Conservation (phyloP, 2,888 invertebrate genomes). For the Ichneumon xanthorius region DNA sequence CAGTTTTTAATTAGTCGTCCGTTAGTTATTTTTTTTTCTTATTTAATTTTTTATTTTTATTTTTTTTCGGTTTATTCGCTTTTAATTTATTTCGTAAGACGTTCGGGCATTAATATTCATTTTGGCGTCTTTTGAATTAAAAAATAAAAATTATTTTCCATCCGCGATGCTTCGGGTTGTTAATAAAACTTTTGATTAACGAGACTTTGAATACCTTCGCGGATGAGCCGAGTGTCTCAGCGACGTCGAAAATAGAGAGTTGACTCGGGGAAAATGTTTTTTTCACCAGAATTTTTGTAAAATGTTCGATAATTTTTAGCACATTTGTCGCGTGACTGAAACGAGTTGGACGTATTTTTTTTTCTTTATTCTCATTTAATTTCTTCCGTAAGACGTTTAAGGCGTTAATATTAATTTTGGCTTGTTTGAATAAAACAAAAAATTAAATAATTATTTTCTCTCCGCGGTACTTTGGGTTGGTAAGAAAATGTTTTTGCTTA, state of each 20-base stretch:
- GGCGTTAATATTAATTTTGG: constrained; percentile 11
- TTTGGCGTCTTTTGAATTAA: not conserved
- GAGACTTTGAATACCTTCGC: not conserved
- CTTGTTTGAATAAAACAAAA: not conserved
- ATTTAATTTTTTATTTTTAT: too few relatives aligned
- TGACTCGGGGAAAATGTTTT: not conserved
- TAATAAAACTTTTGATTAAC: not conserved
- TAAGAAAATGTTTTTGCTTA: not conserved
- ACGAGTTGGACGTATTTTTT: too few relatives aligned
- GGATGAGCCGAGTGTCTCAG: not conserved
- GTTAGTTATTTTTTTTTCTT: constrained; percentile 15
- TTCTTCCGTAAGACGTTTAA: constrained; percentile 2
- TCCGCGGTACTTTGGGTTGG: not conserved
- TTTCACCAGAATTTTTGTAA: too few relatives aligned
- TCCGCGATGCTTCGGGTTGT: not conserved
- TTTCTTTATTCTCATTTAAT: not conserved
- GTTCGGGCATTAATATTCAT: constrained; percentile 10
- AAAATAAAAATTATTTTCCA: not conserved
- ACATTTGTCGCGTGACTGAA: too few relatives aligned
- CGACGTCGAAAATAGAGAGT: not conserved
- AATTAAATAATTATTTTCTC: not conserved
- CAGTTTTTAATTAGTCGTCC: constrained; percentile 52
- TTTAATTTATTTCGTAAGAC: constrained; percentile 3
- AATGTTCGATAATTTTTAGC: too few relatives aligned
- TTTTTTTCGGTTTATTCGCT: too few relatives aligned